These are phyloP conservation scores for Chironomus tepperi DNA, from an alignment of 1,140 invertebrate genomes.

Conservation along the genomic window DNA sequence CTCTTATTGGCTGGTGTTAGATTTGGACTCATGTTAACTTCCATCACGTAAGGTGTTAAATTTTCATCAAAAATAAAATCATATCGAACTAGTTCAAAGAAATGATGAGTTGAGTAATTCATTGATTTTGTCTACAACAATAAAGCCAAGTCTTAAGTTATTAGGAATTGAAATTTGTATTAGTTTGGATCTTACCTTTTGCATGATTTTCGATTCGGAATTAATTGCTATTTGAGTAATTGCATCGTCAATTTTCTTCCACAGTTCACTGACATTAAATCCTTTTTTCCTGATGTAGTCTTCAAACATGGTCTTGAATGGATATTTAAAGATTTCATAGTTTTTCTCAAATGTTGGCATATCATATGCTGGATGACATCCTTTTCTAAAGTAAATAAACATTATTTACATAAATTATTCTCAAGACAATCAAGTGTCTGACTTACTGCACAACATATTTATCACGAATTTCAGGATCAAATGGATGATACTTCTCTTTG, in stretches of 20 bases:
- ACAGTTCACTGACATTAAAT: background rate
- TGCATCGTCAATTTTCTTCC: background rate
- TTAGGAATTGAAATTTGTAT: no score
- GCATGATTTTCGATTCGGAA: background rate
- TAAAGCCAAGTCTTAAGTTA: no score
- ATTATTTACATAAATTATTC: no score
- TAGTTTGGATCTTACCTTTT: background rate
- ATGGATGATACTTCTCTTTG: background rate
- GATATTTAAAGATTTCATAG: background rate
- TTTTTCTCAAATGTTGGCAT: background rate
- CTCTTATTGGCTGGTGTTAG: background rate
- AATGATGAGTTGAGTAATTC: background rate
- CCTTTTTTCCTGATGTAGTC: background rate
- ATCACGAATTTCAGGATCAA: background rate
- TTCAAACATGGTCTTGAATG: background rate
- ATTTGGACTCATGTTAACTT: slow-evolving; percentile 8
- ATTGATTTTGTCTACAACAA: background rate
- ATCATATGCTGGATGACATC: background rate
- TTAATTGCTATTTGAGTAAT: background rate
- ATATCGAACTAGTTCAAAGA: background rate
- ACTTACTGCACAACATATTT: background rate
- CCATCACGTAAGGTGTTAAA: background rate
- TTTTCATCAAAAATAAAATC: background rate
- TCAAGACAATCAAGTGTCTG: no score
- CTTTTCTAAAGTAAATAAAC: background rate